These are phyloP conservation scores for Cyprinus carpio DNA, from an alignment of 2,113 vertebrate genomes.

Conservation along the genomic window DNA sequence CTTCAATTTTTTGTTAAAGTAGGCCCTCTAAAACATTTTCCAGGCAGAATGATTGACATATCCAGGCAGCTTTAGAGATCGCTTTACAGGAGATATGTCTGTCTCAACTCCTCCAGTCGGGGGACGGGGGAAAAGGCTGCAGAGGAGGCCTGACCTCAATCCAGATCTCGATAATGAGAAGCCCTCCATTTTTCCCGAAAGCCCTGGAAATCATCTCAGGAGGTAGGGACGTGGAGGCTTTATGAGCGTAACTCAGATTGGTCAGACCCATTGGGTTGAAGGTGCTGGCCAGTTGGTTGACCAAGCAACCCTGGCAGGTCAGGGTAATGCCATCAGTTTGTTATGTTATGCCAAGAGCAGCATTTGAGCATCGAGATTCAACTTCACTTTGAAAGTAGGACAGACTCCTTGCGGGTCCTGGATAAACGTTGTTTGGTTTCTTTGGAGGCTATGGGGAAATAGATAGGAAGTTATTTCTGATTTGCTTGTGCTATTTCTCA, in stretches of 20 bases:
- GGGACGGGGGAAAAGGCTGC: not conserved
- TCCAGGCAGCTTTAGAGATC: conserved; percentile 43
- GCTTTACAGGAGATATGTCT: conserved; percentile 29
- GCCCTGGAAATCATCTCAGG: conserved; percentile 6
- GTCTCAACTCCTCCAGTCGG: conserved; percentile 13
- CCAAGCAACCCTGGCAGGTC: conserved; percentile 2
- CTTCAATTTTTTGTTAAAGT: not conserved
- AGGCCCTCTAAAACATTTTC: conserved; percentile 32
- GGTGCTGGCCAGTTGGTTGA: conserved; percentile 8
- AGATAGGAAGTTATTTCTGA: conserved; percentile 48
- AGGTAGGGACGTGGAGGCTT: not conserved
- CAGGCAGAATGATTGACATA: conserved; percentile 41
- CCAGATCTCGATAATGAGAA: conserved; percentile 70
- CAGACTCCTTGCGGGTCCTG: conserved; percentile 32
- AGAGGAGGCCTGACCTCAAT: conserved; percentile 72
- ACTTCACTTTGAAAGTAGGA: conserved; percentile 46
- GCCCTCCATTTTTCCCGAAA: conserved; percentile 45
- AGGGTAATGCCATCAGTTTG: not conserved
- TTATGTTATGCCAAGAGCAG: conserved; percentile 16
- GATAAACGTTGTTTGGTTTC: conserved; percentile 30
- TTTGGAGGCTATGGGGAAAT: conserved; percentile 41
- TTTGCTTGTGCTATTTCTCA: conserved; percentile 51
- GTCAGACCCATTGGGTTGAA: not conserved
- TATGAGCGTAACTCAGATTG: not conserved
- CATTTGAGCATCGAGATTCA: not conserved